These are phyloP conservation scores for Vicugna pacos DNA, from an alignment of 2,113 vertebrate genomes.

Conservation along the genomic window DNA sequence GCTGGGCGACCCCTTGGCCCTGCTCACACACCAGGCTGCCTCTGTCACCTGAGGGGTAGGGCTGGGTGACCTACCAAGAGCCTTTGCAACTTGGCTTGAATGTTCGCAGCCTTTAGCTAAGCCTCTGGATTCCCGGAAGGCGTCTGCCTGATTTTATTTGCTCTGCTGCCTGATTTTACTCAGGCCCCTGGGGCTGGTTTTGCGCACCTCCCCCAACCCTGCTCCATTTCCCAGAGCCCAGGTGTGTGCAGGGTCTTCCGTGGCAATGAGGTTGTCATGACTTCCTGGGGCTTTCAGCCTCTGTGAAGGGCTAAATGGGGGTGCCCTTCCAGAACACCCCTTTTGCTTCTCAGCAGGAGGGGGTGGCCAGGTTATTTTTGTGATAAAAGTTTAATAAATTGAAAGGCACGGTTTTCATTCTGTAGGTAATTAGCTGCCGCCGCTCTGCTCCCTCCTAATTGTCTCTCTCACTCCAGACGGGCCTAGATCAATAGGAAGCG, in stretches of 20 bases:
- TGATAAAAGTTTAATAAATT: slow-evolving; percentile 85
- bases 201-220: accelerated
- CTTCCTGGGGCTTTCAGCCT: neutral
- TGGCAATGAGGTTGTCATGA: accelerated
- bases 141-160: neutral
- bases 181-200: neutral
- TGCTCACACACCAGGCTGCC: neutral
- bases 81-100: accelerated
- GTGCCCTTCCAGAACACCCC: neutral
- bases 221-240: neutral
- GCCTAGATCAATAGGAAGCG: slow-evolving; percentile 86
- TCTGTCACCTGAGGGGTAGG: neutral
- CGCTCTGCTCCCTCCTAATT: slow-evolving; percentile 84
- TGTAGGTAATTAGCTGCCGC: slow-evolving; percentile 85
- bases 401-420: slow-evolving; percentile 83
- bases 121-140: neutral
- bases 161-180: neutral
- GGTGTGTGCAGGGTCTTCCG: neutral
- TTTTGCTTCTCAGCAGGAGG: slow-evolving; percentile 61
- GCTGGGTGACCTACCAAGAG: neutral
- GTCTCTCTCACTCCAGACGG: slow-evolving; percentile 86
- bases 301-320: neutral
- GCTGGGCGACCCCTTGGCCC: neutral
- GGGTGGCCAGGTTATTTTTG: slow-evolving; percentile 64
- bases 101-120: neutral